Evolutionary conservation across 2,888 invertebrate genomes (phyloP), one percentile per base, ranked within the genome.

Genomic region (Himalopsyche kuldschensis): DNA sequence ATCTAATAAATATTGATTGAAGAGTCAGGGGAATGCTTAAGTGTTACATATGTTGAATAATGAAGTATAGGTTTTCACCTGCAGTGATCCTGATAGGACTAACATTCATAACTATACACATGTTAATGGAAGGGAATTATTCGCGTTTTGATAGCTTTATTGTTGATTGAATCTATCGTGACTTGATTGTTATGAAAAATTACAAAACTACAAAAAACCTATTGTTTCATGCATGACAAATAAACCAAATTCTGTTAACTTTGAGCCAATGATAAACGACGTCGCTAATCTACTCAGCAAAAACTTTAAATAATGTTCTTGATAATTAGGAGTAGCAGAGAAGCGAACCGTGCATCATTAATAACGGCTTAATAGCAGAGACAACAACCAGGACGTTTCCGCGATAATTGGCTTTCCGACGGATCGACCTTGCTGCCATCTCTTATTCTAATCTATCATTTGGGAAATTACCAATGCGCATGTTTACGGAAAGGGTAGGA

Each of bases 321-420:
- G 80, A 81, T 84, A 84, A 84, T 84, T 82, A 84, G 82, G 80
- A 76, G 81, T 48, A 81, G 81, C 83, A 81, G 75, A 35, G 83
- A 83, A 69, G 63, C 48, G 81, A 83, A 81, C 83, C 78, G 35
- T 27, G 30, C 80, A 83, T 83, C 83, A 83, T 83, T 83, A 83
- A 83, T 83, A 78, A 83, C 75, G 83, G 83, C 83, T 83, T 83
- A 83, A 80, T 80, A 80, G 80, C 63, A n/a, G 75, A 83, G 83
- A 83, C 83, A 82, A 80, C 80, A 83, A 76, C 79, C 80, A n/a
- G 75, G 47, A 75, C 69, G 63, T 76, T 31, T 80, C 55, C 31
- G 69, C 63, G 83, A 63, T 83, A 83, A 83, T 83, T 83, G 47
- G n/a, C 46, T 24, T 30, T 75, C 55, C 24, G 46, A 46, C 77